A percentile compares a stretch with the other conserved stretches of the same genome.
Conservation (phyloP, 2,888 invertebrate genomes). For the Drosophila meridiana region DNA sequence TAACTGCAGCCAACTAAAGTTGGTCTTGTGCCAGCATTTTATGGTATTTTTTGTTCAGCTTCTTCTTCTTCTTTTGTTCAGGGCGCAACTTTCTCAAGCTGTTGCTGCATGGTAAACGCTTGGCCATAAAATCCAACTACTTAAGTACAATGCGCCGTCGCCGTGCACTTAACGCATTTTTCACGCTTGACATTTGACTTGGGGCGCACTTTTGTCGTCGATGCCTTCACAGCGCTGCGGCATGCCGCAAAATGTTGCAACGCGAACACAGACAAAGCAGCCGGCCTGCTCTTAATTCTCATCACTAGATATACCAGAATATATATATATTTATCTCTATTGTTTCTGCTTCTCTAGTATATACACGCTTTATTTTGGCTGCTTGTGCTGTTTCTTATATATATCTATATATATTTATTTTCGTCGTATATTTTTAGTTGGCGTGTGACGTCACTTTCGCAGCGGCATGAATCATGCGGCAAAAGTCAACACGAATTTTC, state of each 20-base stretch:
- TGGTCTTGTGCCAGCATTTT: slow-evolving; percentile 29
- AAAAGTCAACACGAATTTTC: slow-evolving; percentile 37
- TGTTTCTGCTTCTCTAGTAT: slow-evolving; percentile 29
- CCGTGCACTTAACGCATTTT: slow-evolving; percentile 83
- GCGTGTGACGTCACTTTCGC: slow-evolving; percentile 70
- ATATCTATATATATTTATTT: slow-evolving; percentile 29
- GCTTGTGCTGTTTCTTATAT: slow-evolving; percentile 64
- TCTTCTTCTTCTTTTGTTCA: background rate
- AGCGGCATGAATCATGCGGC: slow-evolving; percentile 52
- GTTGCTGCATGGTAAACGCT: slow-evolving; percentile 40
- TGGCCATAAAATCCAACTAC: slow-evolving; percentile 71
- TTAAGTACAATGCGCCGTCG: slow-evolving; percentile 76
- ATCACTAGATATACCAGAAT: slow-evolving; percentile 20
- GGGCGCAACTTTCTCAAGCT: slow-evolving; percentile 55
- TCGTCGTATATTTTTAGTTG: slow-evolving; percentile 76
- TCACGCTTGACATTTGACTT: slow-evolving; percentile 85
- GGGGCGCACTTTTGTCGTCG: slow-evolving; percentile 79
- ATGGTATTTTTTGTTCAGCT: background rate
- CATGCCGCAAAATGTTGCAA: slow-evolving; percentile 44
- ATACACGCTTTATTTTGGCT: slow-evolving; percentile 39
- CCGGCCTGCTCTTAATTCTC: slow-evolving; percentile 72
- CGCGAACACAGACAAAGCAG: slow-evolving; percentile 25
- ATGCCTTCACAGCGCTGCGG: slow-evolving; percentile 16
- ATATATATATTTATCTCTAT: slow-evolving; percentile 22
- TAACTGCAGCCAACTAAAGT: slow-evolving; percentile 28